Conservation (phyloP, 1,140 invertebrate species). For the Streblospio benedicti region DNA sequence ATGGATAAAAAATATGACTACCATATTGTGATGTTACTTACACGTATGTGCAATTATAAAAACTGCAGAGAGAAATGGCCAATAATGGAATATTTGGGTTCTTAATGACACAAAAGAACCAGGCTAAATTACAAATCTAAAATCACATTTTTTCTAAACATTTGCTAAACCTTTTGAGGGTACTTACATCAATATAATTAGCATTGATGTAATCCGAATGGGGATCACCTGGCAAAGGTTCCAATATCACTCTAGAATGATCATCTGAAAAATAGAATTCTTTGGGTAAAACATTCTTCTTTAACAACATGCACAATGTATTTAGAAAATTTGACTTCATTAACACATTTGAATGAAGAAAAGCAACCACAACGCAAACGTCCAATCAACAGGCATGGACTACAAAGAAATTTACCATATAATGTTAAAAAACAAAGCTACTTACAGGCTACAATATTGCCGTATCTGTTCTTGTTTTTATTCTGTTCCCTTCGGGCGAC, state of each 20-base stretch:
- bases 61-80: neutral
- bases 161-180: neutral
- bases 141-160: neutral
- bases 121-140: slow-evolving; percentile 9
- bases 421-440: slow-evolving; percentile 10
- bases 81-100: neutral
- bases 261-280: slow-evolving; percentile 63
- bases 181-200: slow-evolving; percentile 78
- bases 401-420: neutral
- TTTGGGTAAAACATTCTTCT: neutral
- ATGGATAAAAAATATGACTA: neutral
- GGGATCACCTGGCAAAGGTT: slow-evolving; percentile 54
- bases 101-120: neutral
- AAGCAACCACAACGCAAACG: neutral
- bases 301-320: neutral
- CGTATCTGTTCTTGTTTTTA: slow-evolving; percentile 85
- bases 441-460: slow-evolving; percentile 91
- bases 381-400: neutral
- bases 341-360: neutral
- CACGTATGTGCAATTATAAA: neutral
- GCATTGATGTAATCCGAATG: slow-evolving; percentile 86
- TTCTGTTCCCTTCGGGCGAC: slow-evolving; percentile 58
- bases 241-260: slow-evolving; percentile 78
- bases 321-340: neutral
- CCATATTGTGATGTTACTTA: neutral